Conservation (phyloP, 2,113 vertebrate genomes). For the Mirounga angustirostris region DNA sequence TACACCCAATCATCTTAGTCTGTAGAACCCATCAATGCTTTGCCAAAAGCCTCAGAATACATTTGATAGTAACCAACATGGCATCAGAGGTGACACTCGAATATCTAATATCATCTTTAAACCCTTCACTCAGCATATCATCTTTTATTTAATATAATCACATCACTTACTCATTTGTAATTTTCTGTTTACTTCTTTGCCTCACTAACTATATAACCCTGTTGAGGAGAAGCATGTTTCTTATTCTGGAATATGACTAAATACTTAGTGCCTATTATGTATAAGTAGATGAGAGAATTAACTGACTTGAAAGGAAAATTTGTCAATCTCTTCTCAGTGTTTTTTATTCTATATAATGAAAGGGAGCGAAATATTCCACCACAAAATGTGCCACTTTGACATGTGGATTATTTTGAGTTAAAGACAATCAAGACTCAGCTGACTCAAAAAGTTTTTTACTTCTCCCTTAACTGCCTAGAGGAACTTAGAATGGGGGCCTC, state of each 20-base stretch:
- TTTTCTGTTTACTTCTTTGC: not conserved
- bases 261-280: not conserved
- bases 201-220: not conserved
- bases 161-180: not conserved
- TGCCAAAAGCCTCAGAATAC: not conserved
- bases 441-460: not conserved
- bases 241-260: not conserved
- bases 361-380: not conserved
- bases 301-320: not conserved
- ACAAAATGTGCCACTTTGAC: not conserved
- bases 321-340: not conserved
- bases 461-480: not conserved
- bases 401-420: not conserved
- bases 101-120: not conserved
- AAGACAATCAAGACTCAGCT: not conserved
- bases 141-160: not conserved
- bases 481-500: not conserved
- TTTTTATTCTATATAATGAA: slow-evolving; percentile 13
- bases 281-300: not conserved
- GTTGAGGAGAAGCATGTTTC: not conserved
- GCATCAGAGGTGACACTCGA: not conserved
- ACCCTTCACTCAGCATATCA: not conserved
- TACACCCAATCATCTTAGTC: not conserved
- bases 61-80: not conserved
- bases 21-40: not conserved